Conservation (phyloP, 2,113 vertebrate species). For the Austrofundulus limnaeus region DNA sequence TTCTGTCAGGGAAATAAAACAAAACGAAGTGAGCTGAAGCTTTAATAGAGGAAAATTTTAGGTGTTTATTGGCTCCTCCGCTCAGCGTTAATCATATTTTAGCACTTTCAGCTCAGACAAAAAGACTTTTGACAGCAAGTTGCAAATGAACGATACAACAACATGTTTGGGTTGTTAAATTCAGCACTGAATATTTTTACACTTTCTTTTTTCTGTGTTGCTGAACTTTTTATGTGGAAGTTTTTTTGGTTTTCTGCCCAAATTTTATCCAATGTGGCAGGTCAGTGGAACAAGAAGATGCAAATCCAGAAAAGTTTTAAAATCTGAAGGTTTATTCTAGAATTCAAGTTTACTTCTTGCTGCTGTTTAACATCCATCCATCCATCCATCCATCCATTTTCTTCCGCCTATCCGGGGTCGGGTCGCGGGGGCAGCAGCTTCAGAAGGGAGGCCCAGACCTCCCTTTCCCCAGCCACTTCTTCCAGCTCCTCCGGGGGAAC, state of each 20-base stretch:
- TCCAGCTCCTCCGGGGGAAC: too few species aligned
- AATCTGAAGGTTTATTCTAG: background rate
- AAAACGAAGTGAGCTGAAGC: background rate
- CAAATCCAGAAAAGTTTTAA: too few species aligned
- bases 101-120: background rate
- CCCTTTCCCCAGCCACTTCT: too few species aligned
- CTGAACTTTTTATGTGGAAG: background rate
- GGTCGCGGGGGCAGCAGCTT: too few species aligned
- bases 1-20: background rate
- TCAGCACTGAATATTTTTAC: background rate
- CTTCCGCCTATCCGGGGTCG: too few species aligned
- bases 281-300: too few species aligned
- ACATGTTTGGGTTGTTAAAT: background rate
- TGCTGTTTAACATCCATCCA: too few species aligned
- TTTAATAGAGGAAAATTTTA: background rate
- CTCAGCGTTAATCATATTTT: background rate
- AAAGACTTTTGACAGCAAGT: background rate
- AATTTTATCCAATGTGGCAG: fast-evolving
- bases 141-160: background rate
- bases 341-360: background rate
- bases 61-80: constrained; percentile 1
- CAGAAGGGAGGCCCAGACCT: too few species aligned
- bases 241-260: background rate
- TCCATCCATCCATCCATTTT: too few species aligned
- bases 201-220: fast-evolving